Conservation (phyloP, 1,140 invertebrate species). For the Diuraphis noxia region DNA sequence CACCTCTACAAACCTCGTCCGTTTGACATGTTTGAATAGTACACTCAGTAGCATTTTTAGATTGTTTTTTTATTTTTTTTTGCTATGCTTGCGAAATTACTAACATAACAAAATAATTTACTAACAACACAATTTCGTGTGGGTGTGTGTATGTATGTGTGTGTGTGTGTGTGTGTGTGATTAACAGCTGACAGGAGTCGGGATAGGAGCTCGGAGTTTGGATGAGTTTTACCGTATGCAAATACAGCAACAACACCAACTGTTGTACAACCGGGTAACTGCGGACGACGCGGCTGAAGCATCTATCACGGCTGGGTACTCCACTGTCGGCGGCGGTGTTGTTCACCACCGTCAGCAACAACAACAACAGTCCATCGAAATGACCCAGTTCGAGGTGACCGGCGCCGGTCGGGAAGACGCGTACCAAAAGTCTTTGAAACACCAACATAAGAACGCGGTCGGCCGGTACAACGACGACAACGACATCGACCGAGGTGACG, state of each 20-base stretch:
- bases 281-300: neutral
- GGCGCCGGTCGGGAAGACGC: neutral
- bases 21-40: neutral
- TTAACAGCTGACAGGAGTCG: conserved; percentile 35
- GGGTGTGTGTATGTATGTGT: conserved; percentile 33
- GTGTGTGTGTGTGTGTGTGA: conserved; percentile 54
- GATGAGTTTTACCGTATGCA: conserved; percentile 36
- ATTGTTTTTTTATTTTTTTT: neutral
- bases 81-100: neutral
- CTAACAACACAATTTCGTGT: conserved; percentile 23
- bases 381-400: conserved; percentile 13
- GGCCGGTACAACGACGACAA: conserved; percentile 60
- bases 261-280: neutral
- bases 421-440: conserved; percentile 28
- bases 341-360: neutral
- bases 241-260: conserved; percentile 15
- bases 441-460: conserved; percentile 60
- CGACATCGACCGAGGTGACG: neutral
- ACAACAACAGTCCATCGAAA: conserved; percentile 34
- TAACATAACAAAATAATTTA: neutral
- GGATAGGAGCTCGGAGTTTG: conserved; percentile 32
- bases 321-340: neutral
- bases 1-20: neutral
- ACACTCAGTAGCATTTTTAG: neutral
- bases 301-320: neutral